Evolutionary conservation across 2,113 vertebrate genomes (phyloP).

Genomic region (Passerina amoena): DNA sequence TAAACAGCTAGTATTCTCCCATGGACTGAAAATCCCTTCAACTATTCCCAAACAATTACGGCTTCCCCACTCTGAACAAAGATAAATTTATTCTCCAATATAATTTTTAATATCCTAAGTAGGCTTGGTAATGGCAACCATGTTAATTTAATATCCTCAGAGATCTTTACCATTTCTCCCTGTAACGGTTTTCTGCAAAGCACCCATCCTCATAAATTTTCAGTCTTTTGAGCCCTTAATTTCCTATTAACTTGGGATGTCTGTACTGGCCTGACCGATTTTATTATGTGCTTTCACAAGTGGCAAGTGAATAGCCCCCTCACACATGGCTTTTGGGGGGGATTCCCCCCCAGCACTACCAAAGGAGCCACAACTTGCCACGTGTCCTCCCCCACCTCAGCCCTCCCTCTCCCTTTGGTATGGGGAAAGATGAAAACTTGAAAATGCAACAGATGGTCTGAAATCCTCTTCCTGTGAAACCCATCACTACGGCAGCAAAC

Average conservation of each 20-base stretch:
- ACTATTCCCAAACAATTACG: not conserved
- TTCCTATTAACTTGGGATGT: not conserved
- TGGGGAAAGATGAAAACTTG: conserved; percentile 50
- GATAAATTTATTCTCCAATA: not conserved
- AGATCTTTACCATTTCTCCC: not conserved
- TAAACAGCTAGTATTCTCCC: not conserved
- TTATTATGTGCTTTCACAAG: not conserved
- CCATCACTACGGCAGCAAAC: conserved; percentile 41
- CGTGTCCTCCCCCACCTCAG: not conserved
- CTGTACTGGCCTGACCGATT: not conserved
- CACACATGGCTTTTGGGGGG: accelerated
- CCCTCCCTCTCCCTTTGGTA: conserved; percentile 22
- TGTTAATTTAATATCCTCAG: not conserved
- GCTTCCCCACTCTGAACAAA: not conserved
- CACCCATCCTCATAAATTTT: not conserved
- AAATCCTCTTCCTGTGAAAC: conserved; percentile 58
- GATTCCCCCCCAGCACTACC: not conserved
- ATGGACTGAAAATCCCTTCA: not conserved
- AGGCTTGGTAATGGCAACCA: not conserved
- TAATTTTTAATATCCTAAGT: not conserved
- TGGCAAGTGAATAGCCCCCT: not conserved
- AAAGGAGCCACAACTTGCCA: not conserved
- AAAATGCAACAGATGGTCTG: conserved; percentile 75
- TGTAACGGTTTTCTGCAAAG: not conserved
- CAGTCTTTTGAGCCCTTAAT: not conserved